Base-by-base conservation (phyloP, 2,888 invertebrate genomes). In the Caenorhabditis panamensis region DNA sequence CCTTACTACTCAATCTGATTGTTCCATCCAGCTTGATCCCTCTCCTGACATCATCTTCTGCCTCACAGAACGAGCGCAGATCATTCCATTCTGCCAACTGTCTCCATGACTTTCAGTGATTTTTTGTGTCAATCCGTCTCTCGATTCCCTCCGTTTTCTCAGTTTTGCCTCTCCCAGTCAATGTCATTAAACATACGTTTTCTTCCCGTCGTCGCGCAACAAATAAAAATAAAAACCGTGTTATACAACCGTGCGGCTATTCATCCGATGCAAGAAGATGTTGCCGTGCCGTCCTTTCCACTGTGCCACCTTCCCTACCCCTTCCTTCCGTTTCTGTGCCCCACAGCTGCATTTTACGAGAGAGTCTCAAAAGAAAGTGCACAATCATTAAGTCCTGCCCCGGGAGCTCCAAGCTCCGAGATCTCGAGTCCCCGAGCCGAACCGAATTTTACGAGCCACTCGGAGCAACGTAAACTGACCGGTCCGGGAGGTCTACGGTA, bases 381-480 rank as follows among this genome's bases (percentile, higher is more conserved):
- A 73, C 58, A 59, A 64, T 73, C 64, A 73, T 64, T 73, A 64
- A 66, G 73, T 6, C n/a, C 22, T 18, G 13, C 20, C 22, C 44
- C 22, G 31, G 53, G 53, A 22, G 53, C 53, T 9, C 31, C n/a
- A n/a, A n/a, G 31, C 9, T 9, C 31, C 31, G 31, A n/a, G n/a
- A n/a, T n/a, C n/a, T n/a, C n/a, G 31, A 31, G 11, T 13, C 13
- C 41, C 13, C 41, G 13, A 13, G 13, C 11, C 41, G n/a, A n/a
- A n/a, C n/a, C 11, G 36, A 26, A 37, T 41, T 69, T 71, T 73
- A 64, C 56, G 64, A 73, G 49, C 56, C 72, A 62, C 56, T 56
- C 49, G 54, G 61, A 59, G 49, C 72, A 73, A 73, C 63, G 58
- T 64, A 73, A 73, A 73, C 41, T 73, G 64, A 64, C 73, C 73